Conservation (phyloP, 30 jellyfish, hydroid and myxozoan species). For the Mastigias papua region DNA sequence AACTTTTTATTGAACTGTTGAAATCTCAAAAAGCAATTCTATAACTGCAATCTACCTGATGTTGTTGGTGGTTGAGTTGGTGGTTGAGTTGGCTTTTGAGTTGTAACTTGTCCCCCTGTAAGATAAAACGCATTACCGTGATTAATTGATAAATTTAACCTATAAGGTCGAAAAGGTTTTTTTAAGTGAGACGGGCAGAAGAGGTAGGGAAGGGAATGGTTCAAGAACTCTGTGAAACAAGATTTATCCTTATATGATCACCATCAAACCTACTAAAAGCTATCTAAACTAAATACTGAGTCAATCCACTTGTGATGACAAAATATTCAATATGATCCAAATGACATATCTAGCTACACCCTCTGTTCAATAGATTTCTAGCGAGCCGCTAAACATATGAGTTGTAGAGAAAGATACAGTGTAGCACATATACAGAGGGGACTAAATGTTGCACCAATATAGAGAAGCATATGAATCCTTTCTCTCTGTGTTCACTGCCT, state of each 20-base stretch:
- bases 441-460: background rate
- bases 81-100: slow-evolving; percentile 29
- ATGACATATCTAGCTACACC: no score
- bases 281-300: no score
- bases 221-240: no score
- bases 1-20: background rate
- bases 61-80: slow-evolving; percentile 52
- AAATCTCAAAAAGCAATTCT: background rate
- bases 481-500: background rate
- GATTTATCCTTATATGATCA: no score
- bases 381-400: background rate
- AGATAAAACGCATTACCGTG: background rate
- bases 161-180: no score
- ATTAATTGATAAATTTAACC: no score
- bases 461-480: background rate
- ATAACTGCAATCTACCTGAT: background rate
- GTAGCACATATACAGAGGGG: background rate
- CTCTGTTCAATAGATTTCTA: no score
- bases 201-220: no score
- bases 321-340: no score
- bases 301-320: no score
- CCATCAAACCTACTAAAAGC: no score
- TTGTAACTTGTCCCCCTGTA: slow-evolving; percentile 3
- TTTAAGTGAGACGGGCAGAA: no score
- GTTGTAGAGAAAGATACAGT: background rate